Conservation (phyloP, 2,888 invertebrate genomes). For the Cerceris rybyensis region DNA sequence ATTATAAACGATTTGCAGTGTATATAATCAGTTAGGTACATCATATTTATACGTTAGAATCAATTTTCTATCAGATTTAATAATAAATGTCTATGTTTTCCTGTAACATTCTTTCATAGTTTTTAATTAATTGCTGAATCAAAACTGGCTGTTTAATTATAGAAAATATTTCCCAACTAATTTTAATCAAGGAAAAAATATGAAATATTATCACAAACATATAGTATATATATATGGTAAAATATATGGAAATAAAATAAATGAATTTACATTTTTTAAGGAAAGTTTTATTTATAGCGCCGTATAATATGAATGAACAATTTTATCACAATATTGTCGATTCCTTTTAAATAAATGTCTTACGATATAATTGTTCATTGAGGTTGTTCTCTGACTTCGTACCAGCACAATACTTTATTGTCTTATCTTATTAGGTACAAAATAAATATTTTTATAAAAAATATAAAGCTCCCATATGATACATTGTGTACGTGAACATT, state of each 20-base stretch:
- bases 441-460: slow-evolving; percentile 79
- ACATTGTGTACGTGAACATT: slow-evolving; percentile 31
- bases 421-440: slow-evolving; percentile 59
- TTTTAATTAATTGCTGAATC: too few relatives aligned
- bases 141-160: too few relatives aligned
- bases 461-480: slow-evolving; percentile 70
- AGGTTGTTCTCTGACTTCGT: slow-evolving; percentile 28
- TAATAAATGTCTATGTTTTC: too few relatives aligned
- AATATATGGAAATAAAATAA: neutral
- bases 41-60: too few relatives aligned
- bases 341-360: neutral
- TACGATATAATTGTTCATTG: neutral
- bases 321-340: neutral
- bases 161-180: neutral
- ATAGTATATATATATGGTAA: neutral
- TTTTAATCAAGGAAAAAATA: neutral
- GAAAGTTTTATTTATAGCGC: neutral
- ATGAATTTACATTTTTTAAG: neutral
- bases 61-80: too few relatives aligned
- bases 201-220: neutral
- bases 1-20: too few relatives aligned
- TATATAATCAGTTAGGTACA: too few relatives aligned
- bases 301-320: neutral
- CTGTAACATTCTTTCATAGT: too few relatives aligned
- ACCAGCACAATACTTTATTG: slow-evolving; percentile 46